phyloP scores from a whole-genome alignment of 1,140 invertebrate species.

The Probaryconus sp. region DNA sequence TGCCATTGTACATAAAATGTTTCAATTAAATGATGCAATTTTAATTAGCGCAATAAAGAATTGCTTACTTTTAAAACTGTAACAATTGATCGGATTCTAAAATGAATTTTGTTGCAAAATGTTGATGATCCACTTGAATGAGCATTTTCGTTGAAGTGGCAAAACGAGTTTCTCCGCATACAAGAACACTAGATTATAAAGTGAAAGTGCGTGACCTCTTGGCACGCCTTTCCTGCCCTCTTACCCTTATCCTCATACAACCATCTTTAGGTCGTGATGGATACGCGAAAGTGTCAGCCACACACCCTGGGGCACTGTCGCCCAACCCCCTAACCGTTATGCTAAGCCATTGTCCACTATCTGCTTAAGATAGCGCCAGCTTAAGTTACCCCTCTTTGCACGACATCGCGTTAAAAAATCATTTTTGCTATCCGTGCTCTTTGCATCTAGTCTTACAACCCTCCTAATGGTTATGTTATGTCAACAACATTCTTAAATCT shows the following conservation, averaged over 20 bases:
- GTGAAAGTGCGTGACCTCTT: slow-evolving; percentile 71
- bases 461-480: slow-evolving; percentile 40
- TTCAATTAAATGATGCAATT: too few relatives aligned
- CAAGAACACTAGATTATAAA: slow-evolving; percentile 68
- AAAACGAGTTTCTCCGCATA: slow-evolving; percentile 42
- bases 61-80: too few relatives aligned
- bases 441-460: slow-evolving; percentile 39
- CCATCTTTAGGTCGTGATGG: slow-evolving; percentile 67
- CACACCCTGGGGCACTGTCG: slow-evolving; percentile 69
- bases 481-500: slow-evolving; percentile 33
- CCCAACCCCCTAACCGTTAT: slow-evolving; percentile 73
- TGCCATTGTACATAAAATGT: not conserved
- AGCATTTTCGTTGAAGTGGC: slow-evolving; percentile 52
- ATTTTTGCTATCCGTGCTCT: slow-evolving; percentile 60
- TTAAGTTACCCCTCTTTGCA: slow-evolving; percentile 51
- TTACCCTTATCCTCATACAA: slow-evolving; percentile 55
- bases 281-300: slow-evolving; percentile 73
- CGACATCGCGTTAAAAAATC: slow-evolving; percentile 70
- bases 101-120: slow-evolving; percentile 30
- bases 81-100: slow-evolving; percentile 45
- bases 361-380: slow-evolving; percentile 74
- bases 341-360: slow-evolving; percentile 78
- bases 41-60: too few relatives aligned
- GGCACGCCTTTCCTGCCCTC: slow-evolving; percentile 65
- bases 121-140: slow-evolving; percentile 54